Evolutionary conservation across 2,797 vertebrate species (phyloP).

Genomic region (Pogoniulus pusillus): DNA sequence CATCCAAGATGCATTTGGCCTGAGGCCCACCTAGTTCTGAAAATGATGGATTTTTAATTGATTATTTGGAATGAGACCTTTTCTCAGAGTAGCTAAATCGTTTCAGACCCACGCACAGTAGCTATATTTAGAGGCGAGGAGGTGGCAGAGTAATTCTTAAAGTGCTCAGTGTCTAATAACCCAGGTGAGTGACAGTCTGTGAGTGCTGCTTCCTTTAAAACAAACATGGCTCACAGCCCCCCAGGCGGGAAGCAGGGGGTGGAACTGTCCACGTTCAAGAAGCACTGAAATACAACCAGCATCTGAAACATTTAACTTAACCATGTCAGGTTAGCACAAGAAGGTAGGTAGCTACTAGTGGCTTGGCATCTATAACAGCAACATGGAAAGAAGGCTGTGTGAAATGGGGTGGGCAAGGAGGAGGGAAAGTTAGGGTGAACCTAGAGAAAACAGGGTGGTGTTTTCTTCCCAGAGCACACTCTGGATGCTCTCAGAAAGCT

Average conservation of each 20-base stretch:
- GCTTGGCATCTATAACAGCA: neutral
- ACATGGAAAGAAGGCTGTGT: neutral
- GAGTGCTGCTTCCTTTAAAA: slow-evolving; percentile 72
- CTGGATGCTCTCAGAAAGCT: neutral
- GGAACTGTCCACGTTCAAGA: slow-evolving; percentile 63
- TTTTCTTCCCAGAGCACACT: neutral
- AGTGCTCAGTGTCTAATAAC: slow-evolving; percentile 74
- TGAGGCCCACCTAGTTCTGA: slow-evolving; percentile 43
- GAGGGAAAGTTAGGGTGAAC: neutral
- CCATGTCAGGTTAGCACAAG: slow-evolving; percentile 56
- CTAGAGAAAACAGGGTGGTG: slow-evolving; percentile 3
- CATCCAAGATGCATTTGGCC: slow-evolving; percentile 51
- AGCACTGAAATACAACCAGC: slow-evolving; percentile 41
- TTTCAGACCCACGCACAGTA: slow-evolving; percentile 57
- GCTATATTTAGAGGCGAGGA: slow-evolving; percentile 76
- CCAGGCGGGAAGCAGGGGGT: slow-evolving; percentile 31
- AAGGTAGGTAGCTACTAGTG: neutral
- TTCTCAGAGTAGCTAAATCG: slow-evolving; percentile 53
- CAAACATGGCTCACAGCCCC: slow-evolving; percentile 72
- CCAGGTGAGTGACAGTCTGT: slow-evolving; percentile 72
- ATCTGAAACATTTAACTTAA: slow-evolving; percentile 12
- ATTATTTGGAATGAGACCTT: slow-evolving; percentile 66
- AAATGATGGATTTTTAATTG: slow-evolving; percentile 66
- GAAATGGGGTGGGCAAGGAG: neutral
- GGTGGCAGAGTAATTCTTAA: slow-evolving; percentile 73